These are phyloP conservation scores for Thamnophis elegans DNA, from an alignment of 2,797 vertebrate genomes.

Conservation along the genomic window DNA sequence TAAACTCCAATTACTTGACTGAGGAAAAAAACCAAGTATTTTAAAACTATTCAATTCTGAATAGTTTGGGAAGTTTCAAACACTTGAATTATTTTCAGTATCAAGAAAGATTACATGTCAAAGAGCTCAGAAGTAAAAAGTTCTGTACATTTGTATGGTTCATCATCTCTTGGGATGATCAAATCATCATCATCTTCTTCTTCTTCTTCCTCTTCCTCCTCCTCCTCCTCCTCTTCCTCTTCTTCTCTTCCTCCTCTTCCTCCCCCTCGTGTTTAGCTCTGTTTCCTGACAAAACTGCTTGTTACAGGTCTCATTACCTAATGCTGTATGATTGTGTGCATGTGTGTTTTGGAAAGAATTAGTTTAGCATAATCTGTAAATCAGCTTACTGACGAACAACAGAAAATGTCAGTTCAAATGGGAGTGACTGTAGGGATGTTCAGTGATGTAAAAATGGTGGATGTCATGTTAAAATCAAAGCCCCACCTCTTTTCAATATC, in stretches of 20 bases:
- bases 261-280: no score
- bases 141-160: not conserved
- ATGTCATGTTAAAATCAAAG: not conserved
- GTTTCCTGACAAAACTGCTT: not conserved
- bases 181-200: no score
- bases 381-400: not conserved
- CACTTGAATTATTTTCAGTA: slow-evolving; percentile 6
- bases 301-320: not conserved
- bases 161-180: not conserved
- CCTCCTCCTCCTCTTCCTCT: no score
- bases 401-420: not conserved
- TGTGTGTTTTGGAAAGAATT: not conserved
- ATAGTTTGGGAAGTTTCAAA: slow-evolving; percentile 15
- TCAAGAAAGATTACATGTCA: not conserved
- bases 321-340: not conserved
- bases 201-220: no score
- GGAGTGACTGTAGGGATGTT: not conserved
- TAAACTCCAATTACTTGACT: not conserved
- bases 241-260: no score
- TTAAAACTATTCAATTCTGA: not conserved
- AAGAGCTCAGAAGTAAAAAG: not conserved
- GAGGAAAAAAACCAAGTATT: not conserved
- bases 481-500: not conserved
- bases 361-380: not conserved
- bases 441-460: not conserved